Base-by-base conservation (phyloP, 2,113 vertebrate genomes). In the Rhinoderma darwinii region DNA sequence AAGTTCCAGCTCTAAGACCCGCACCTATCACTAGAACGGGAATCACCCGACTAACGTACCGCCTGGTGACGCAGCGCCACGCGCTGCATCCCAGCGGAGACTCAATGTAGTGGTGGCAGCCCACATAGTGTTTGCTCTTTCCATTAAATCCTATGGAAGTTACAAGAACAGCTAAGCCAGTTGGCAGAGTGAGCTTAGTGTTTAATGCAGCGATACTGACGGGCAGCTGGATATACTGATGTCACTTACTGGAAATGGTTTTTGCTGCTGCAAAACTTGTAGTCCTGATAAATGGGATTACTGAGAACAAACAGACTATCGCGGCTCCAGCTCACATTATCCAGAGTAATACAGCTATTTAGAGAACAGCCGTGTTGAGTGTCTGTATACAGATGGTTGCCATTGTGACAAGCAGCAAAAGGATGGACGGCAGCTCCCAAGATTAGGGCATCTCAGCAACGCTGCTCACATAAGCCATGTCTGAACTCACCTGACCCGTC, bases 341-440 rank as follows among this genome's bases (percentile, higher is more conserved):
- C 51, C 39, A 85, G 83, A 84, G 50, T 56, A 37, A 56, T 54
- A 72, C 68, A 30, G 51, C 73, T 35, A 61, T 44, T 14, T 61
- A 25, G 35, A 12, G 37, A 18, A 35, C 35, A 9, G 51, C 37
- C 41, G 73, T 85, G 59, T 63, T 84, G 51, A 25, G 74, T 78
- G 43, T 63, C 54, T 78, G 43, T 77, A 56, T 68, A 78, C 59
- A 77, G n/a, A 30, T 61, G 44, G 84, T 77, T 85, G 74, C 56
- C 30, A 51, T 63, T 84, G 39, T 50, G 44, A 85, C 84, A 50
- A 35, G 18, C 72, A 32, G 39, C 39, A 20, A 20, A 5, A 51
- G 66, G 54, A 68, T n/a, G 43, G 54, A 66, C 35, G 47, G 18
- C 76, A 20, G 27, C 27, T 1, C 54, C 54, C 76, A 56, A 54